A percentile compares a stretch with the other conserved stretches of the same genome.
Evolutionary conservation across 1,140 invertebrate genomes (phyloP).

Genomic region (Panagrolaimus sp.): DNA sequence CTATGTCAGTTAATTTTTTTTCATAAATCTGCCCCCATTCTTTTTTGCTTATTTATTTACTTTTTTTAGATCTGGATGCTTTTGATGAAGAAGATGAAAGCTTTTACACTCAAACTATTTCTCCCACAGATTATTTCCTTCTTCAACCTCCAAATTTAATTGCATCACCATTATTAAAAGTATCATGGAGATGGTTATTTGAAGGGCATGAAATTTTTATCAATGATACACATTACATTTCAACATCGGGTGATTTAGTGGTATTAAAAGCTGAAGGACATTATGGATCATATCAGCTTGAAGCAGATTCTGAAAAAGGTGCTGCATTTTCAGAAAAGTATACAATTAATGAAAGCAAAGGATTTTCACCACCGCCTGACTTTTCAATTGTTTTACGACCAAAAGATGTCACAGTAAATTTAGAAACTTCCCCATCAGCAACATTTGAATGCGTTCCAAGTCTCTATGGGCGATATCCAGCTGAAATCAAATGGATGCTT

Average conservation of each 20-base stretch:
- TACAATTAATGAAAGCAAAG: constrained; percentile 12
- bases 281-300: constrained; percentile 22
- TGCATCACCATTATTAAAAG: constrained; percentile 12
- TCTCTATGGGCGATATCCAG: neutral
- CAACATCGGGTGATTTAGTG: constrained; percentile 21
- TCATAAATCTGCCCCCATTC: no score
- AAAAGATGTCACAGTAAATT: constrained; percentile 8
- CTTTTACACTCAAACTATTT: constrained; percentile 13
- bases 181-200: constrained; percentile 24
- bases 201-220: constrained; percentile 17
- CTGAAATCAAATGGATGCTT: constrained; percentile 16
- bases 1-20: constrained; percentile 20
- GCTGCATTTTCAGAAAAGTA: constrained; percentile 23
- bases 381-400: constrained; percentile 22
- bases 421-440: neutral
- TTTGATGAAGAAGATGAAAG: constrained; percentile 23
- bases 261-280: constrained; percentile 6
- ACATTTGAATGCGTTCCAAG: constrained; percentile 24
- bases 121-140: constrained; percentile 14
- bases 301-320: constrained; percentile 20
- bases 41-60: neutral
- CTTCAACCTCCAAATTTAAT: constrained; percentile 15
- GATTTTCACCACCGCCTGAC: constrained; percentile 8
- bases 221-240: constrained; percentile 22
- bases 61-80: constrained; percentile 28